A percentile compares a stretch with the other conserved stretches of the same genome.
Conservation (phyloP, 2,888 invertebrate genomes). For the Protophormia terraenovae region DNA sequence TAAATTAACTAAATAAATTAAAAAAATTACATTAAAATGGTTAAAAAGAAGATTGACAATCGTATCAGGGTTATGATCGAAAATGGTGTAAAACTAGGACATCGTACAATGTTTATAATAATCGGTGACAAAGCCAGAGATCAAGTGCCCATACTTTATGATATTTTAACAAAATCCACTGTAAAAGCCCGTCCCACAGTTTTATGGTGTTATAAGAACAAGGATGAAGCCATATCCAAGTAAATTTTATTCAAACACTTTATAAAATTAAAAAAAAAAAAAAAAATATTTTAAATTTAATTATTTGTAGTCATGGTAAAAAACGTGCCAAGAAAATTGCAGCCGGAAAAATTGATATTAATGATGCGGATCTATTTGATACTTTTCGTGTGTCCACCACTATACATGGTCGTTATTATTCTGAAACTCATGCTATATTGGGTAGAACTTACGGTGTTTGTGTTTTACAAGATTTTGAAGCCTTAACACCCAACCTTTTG, state of each 20-base stretch:
- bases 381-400: slow-evolving; percentile 97
- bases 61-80: slow-evolving; percentile 97
- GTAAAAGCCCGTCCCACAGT: slow-evolving; percentile 96
- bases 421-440: slow-evolving; percentile 98
- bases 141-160: slow-evolving; percentile 98
- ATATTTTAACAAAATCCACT: slow-evolving; percentile 97
- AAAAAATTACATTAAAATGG: slow-evolving; percentile 84
- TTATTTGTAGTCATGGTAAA: slow-evolving; percentile 88
- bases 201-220: slow-evolving; percentile 99
- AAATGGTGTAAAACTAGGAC: slow-evolving; percentile 95
- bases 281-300: neutral
- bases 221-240: slow-evolving; percentile 94
- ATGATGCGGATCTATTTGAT: slow-evolving; percentile 98
- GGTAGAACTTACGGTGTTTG: slow-evolving; percentile 98
- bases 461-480: slow-evolving; percentile 98
- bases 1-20: slow-evolving; percentile 1
- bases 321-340: slow-evolving; percentile 97
- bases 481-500: slow-evolving; percentile 96
- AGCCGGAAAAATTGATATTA: slow-evolving; percentile 92
- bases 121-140: slow-evolving; percentile 98
- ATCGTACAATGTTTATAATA: slow-evolving; percentile 96
- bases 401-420: slow-evolving; percentile 98
- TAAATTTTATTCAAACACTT: slow-evolving; percentile 75
- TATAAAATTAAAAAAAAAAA: too few relatives aligned
- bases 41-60: slow-evolving; percentile 97